Conservation (phyloP, 2,113 vertebrate species). For the Mustelus asterias region DNA sequence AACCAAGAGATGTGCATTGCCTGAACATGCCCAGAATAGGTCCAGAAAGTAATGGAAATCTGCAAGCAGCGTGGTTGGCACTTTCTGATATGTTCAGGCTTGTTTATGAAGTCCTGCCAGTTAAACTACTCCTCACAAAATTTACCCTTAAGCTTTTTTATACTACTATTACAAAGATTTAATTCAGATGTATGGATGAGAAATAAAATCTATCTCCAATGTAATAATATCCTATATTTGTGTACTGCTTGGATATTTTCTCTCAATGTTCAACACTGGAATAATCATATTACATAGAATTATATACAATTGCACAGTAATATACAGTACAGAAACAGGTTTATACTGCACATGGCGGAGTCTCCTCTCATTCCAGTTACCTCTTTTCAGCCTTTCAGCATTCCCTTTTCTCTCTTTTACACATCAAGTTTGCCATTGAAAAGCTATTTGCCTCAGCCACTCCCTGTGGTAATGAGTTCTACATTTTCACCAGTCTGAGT, state of each 20-base stretch:
- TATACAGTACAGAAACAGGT: not conserved
- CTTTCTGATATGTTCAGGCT: not conserved
- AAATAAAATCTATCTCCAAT: not conserved
- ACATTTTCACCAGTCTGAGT: not conserved
- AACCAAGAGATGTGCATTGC: not conserved
- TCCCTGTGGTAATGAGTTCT: not conserved
- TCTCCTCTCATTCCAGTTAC: not conserved
- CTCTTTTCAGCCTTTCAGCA: not conserved
- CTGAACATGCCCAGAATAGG: not conserved
- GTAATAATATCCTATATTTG: not conserved
- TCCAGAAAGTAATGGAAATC: not conserved
- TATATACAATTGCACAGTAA: not conserved
- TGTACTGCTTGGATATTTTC: not conserved
- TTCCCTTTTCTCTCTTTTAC: not conserved
- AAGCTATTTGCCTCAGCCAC: not conserved
- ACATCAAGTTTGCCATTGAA: not conserved
- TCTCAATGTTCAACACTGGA: not conserved
- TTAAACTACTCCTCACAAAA: not conserved
- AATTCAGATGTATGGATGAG: not conserved
- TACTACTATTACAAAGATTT: not conserved
- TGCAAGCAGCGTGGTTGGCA: not conserved
- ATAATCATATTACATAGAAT: not conserved
- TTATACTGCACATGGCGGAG: too few relatives aligned
- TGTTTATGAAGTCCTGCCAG: not conserved
- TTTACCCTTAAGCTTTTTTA: not conserved